Evolutionary conservation across 2,888 invertebrate species (phyloP).

Genomic region (Synergus gifuensis): DNA sequence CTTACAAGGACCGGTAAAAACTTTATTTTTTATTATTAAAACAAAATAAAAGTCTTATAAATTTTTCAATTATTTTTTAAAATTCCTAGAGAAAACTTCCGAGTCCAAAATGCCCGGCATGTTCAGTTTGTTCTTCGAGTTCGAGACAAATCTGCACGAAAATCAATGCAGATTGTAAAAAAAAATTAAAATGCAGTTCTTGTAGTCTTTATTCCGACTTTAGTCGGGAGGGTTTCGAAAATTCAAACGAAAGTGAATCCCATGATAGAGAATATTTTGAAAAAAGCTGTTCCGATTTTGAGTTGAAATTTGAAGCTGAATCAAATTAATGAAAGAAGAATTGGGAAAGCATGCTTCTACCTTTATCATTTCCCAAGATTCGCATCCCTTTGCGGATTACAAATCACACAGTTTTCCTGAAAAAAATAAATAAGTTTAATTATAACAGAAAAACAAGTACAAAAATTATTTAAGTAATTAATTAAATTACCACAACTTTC

Average conservation of each 20-base stretch:
- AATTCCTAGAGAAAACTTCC: neutral
- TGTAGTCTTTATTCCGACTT: conserved; percentile 21
- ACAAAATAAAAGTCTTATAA: neutral
- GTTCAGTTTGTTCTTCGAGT: neutral
- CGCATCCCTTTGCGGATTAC: conserved; percentile 77
- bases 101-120: neutral
- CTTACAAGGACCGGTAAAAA: neutral
- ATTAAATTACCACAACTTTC: conserved; percentile 66
- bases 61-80: neutral
- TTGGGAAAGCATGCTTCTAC: neutral
- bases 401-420: conserved; percentile 80
- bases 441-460: conserved; percentile 25
- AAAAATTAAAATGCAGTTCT: neutral
- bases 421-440: conserved; percentile 62
- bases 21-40: neutral
- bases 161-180: neutral
- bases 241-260: neutral
- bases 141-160: conserved; percentile 1
- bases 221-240: conserved; percentile 29
- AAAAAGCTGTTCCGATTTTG: conserved; percentile 33
- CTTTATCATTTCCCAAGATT: conserved; percentile 65
- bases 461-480: conserved; percentile 23
- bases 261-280: conserved; percentile 13
- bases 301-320: neutral
- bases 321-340: neutral